Percentiles rank a stretch among this genome's conserved stretches.
Evolutionary conservation across 2,888 invertebrate species (phyloP).

Genomic region (Eupithecia tripunctaria): DNA sequence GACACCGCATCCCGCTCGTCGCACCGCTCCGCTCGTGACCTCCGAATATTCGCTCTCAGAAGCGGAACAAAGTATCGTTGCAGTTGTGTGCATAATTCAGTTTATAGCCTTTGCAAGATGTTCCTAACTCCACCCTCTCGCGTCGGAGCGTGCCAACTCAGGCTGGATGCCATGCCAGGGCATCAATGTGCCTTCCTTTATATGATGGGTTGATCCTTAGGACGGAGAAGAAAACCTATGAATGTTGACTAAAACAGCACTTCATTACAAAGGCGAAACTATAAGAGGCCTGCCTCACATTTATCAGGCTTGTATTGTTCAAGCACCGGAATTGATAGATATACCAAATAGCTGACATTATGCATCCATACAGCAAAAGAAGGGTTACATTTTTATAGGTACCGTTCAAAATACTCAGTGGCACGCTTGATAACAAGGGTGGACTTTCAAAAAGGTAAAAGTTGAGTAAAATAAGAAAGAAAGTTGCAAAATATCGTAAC

Average conservation of each 20-base stretch:
- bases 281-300: neutral
- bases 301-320: neutral
- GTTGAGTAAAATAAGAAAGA: neutral
- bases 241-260: neutral
- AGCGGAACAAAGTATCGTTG: conserved; percentile 77
- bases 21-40: conserved; percentile 44
- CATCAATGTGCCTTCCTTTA: neutral
- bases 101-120: conserved; percentile 69
- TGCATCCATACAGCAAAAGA: neutral
- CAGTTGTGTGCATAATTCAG: conserved; percentile 82
- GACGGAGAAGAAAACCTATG: neutral
- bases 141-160: neutral
- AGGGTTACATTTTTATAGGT: neutral
- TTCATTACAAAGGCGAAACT: neutral
- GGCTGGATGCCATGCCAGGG: neutral
- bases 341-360: neutral
- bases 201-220: neutral
- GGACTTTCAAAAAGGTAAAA: neutral
- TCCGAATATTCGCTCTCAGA: conserved; percentile 50
- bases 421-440: neutral
- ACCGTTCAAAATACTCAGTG: neutral
- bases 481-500: conserved; percentile 1
- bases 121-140: conserved; percentile 36
- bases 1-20: conserved; percentile 39
- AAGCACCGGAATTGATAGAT: neutral